These are phyloP conservation scores for Isurus oxyrinchus DNA, from an alignment of 2,113 vertebrate species.

Conservation along the genomic window DNA sequence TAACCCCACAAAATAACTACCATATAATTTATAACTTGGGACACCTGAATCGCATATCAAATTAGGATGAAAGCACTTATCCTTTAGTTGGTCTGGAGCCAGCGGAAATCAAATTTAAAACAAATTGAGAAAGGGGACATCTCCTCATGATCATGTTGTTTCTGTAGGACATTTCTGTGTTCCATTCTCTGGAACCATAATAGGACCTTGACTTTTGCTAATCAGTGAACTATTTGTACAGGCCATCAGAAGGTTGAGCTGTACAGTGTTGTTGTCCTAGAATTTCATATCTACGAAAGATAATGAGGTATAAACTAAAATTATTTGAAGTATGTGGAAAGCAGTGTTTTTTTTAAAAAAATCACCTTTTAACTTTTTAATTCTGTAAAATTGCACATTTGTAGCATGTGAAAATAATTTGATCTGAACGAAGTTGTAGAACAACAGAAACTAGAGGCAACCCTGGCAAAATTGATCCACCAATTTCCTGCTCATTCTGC, in stretches of 20 bases:
- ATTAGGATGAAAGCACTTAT: not conserved
- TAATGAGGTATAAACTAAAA: not conserved
- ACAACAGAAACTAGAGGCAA: not conserved
- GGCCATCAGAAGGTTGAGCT: not conserved
- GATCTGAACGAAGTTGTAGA: not conserved
- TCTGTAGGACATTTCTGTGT: not conserved
- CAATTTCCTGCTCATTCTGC: not conserved
- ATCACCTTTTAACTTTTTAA: not conserved
- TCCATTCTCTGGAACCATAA: not conserved
- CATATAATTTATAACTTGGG: not conserved
- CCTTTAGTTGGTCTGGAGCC: not conserved
- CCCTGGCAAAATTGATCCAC: not conserved
- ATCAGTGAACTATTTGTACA: slow-evolving; percentile 9
- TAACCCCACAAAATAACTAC: not conserved
- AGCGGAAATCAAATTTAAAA: not conserved
- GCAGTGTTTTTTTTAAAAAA: not conserved
- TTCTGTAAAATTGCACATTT: not conserved
- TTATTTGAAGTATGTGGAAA: not conserved
- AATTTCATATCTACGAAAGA: not conserved
- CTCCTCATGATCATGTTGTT: not conserved
- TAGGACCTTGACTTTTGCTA: not conserved
- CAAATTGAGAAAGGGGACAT: not conserved
- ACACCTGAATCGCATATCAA: not conserved
- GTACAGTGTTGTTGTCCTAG: not conserved
- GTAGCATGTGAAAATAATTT: not conserved